These are phyloP conservation scores for Piliocolobus tephrosceles DNA, from an alignment of 2,113 vertebrate genomes.

Conservation along the genomic window DNA sequence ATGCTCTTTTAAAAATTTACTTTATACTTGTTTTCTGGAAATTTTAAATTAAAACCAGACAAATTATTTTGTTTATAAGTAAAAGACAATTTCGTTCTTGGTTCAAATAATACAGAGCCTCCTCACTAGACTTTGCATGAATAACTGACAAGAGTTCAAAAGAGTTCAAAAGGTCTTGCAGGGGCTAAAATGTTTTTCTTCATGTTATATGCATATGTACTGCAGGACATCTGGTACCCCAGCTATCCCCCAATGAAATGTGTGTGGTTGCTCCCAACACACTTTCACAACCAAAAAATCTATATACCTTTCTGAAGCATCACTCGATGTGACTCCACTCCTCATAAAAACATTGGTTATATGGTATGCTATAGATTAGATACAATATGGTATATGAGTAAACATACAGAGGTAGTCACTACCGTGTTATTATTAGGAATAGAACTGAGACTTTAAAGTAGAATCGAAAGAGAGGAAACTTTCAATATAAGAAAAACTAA, in stretches of 20 bases:
- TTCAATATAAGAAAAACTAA: background rate
- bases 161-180: background rate
- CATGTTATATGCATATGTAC: background rate
- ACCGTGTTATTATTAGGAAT: background rate
- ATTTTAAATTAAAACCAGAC: background rate
- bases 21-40: background rate
- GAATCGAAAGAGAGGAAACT: background rate
- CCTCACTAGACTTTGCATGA: background rate
- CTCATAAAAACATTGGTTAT: background rate
- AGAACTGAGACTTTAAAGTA: background rate
- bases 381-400: background rate
- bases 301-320: background rate
- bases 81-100: background rate
- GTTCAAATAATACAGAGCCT: background rate
- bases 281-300: background rate
- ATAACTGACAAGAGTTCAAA: background rate
- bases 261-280: accelerated
- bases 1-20: background rate
- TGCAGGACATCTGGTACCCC: background rate
- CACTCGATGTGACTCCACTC: background rate
- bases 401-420: background rate
- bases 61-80: background rate
- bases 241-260: background rate
- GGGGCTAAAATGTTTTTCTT: background rate
- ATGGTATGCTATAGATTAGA: background rate